Evolutionary conservation across 2,888 invertebrate species (phyloP), one percentile per base, ranked within the genome.

Genomic region (Synanthedon andrenaeformis): DNA sequence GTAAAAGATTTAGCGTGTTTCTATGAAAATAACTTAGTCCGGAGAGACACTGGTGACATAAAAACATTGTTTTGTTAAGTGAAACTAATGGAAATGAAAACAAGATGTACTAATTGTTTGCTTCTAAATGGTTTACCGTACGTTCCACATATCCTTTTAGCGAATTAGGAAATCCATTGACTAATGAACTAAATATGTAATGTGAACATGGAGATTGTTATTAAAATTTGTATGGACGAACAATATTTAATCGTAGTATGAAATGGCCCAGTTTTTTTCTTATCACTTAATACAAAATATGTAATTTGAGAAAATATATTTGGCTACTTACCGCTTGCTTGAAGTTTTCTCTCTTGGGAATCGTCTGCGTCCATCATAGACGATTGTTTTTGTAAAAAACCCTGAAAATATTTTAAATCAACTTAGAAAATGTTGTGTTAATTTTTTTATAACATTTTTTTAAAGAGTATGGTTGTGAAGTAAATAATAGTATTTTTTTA

Each of bases 341-440:
- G 87, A 51, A 87, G 61, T 68, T 87, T 87, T 60, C 87, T 77
- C 58, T 87, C 87, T 70, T 86, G 87, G 0, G 85, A 85, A 58
- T 87, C 87, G 11, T 87, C 87, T 0, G 77, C 75, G 58, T 87
- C 87, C 76, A 82, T 74, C 56, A 80, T 72, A 10, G 54, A 12
- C 0, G 84, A 79, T 62, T 82, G 82, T 58, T 87, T 87, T 76
- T 85, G 86, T 58, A 87, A 87, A 72, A 85, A 87, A 57, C 85
- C 86, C 84, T 86, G 67, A 12, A 70, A 68, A 49, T 54, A 61
- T 56, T 35, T 41, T 4, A 10, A 10, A 14, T n/a, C 3, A 45
- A 14, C 14, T 45, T 11, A n/a, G 3, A 14, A 6, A 45, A 45
- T 2, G 8, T 28, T 6, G 1, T 35, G n/a, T 6, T 35, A 8